These are phyloP conservation scores for Nycticorax nycticorax DNA, from an alignment of 2,113 vertebrate species.

Conservation along the genomic window DNA sequence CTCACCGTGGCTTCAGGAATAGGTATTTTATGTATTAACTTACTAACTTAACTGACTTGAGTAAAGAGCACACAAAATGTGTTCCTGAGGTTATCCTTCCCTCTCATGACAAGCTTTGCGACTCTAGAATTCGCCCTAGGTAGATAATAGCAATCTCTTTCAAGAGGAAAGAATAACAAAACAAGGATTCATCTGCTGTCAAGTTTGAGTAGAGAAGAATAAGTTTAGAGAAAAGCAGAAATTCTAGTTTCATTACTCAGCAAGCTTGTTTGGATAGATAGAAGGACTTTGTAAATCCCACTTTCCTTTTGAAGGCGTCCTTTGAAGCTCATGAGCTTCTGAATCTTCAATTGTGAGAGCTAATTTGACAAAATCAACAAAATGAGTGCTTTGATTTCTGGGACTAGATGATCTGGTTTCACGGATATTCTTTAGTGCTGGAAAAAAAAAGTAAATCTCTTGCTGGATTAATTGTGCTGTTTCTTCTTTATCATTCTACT, in stretches of 20 bases:
- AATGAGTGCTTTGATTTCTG: constrained; percentile 9
- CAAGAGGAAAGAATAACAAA: not conserved
- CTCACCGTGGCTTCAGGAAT: not conserved
- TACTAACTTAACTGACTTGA: not conserved
- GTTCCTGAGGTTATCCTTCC: not conserved
- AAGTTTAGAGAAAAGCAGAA: not conserved
- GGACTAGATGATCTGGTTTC: not conserved
- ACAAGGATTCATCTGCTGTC: not conserved
- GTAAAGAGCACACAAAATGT: not conserved
- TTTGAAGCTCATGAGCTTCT: not conserved
- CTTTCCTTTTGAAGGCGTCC: not conserved
- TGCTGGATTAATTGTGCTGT: not conserved
- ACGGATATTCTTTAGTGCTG: not conserved
- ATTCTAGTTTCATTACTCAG: not conserved
- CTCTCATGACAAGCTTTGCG: not conserved
- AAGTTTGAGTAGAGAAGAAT: not conserved
- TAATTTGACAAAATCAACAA: not conserved
- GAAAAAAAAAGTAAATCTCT: not conserved
- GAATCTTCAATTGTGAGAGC: not conserved
- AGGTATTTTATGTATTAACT: not conserved
- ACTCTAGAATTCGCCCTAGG: not conserved
- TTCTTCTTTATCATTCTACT: not conserved
- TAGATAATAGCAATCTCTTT: not conserved
- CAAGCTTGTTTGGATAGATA: not conserved
- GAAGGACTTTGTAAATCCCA: not conserved